Evolutionary conservation across 2,113 vertebrate genomes (phyloP).

Genomic region (Brachirus orientalis): DNA sequence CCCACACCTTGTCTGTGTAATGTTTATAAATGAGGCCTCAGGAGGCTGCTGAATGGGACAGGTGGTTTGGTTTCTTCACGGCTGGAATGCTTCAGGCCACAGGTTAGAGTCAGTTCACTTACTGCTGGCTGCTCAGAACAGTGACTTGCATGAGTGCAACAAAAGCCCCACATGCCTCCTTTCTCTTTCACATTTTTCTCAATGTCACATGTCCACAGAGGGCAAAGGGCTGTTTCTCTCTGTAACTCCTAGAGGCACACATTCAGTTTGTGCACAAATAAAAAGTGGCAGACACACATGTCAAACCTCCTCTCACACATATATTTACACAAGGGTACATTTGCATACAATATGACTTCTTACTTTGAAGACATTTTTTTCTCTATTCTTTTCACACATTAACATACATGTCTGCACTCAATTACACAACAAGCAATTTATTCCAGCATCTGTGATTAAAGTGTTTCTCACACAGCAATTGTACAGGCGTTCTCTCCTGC

Average conservation of each 20-base stretch:
- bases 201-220: constrained; percentile 23
- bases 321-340: background rate
- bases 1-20: background rate
- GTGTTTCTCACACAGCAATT: background rate
- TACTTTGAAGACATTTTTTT: constrained; percentile 2
- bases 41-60: constrained; percentile 18
- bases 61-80: constrained; percentile 24
- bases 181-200: constrained; percentile 9
- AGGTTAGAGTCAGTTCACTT: constrained; percentile 46
- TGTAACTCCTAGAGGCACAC: constrained; percentile 17
- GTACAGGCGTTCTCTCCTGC: background rate
- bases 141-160: constrained; percentile 34
- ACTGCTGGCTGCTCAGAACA: constrained; percentile 16
- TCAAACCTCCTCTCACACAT: constrained; percentile 1
- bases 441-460: constrained; percentile 12
- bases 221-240: background rate
- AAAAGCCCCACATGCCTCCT: no score
- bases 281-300: background rate
- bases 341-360: constrained; percentile 1
- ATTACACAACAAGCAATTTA: no score
- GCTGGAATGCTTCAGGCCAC: constrained; percentile 48
- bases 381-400: background rate
- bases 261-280: constrained; percentile 1
- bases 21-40: constrained; percentile 45
- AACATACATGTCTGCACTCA: no score